Evolutionary conservation across 2,797 vertebrate species (phyloP).

Genomic region (Hybognathus amarus): DNA sequence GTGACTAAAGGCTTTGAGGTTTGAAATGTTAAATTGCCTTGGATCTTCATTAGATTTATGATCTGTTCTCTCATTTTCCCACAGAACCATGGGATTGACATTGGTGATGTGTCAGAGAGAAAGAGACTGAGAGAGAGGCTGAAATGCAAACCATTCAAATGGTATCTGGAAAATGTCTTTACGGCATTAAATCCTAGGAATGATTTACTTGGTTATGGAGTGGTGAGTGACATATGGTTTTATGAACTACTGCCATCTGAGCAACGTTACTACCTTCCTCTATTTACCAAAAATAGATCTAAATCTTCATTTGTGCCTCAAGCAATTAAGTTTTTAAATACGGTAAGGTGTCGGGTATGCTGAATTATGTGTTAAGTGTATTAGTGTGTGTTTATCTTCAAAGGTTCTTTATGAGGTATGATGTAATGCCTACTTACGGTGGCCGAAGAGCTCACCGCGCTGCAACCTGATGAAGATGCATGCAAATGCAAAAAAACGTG

Average conservation of each 20-base stretch:
- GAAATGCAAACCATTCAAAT: constrained; percentile 82
- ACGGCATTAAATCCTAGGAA: constrained; percentile 62
- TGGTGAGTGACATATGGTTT: constrained; percentile 61
- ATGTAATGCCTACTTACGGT: too few relatives aligned
- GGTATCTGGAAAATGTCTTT: constrained; percentile 83
- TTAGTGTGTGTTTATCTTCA: too few relatives aligned
- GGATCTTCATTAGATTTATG: background rate
- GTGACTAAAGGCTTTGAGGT: background rate
- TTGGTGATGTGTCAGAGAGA: constrained; percentile 81
- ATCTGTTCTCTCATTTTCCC: background rate
- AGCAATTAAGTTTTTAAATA: too few relatives aligned
- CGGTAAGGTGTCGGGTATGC: too few relatives aligned
- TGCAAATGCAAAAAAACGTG: too few relatives aligned
- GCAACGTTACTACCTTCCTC: too few relatives aligned
- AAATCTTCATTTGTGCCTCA: too few relatives aligned
- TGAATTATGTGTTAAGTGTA: too few relatives aligned
- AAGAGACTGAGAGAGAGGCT: constrained; percentile 76
- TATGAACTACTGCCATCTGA: background rate
- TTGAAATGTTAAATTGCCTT: background rate
- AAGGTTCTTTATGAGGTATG: too few relatives aligned
- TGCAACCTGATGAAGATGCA: too few relatives aligned
- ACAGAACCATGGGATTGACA: constrained; percentile 79
- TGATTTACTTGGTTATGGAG: constrained; percentile 67
- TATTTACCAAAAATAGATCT: too few relatives aligned
- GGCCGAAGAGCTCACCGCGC: too few relatives aligned